Evolutionary conservation across 2,888 invertebrate genomes (phyloP), one percentile per base, ranked within the genome.

Genomic region (Anaspis maculata): DNA sequence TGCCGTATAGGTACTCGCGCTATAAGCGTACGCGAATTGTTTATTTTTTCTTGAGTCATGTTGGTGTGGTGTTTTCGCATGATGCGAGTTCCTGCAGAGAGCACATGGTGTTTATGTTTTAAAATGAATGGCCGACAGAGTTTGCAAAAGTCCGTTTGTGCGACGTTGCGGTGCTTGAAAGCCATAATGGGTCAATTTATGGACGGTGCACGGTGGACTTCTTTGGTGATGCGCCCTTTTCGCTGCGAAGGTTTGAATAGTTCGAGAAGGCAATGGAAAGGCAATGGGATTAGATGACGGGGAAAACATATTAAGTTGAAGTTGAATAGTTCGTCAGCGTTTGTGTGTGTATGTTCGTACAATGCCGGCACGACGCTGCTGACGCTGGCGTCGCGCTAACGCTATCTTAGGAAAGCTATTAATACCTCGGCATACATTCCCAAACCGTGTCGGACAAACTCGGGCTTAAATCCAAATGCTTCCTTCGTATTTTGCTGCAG

Each of bases 341-440:
- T 19, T 13, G 25, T 27, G 30, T 30, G n/a, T n/a, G n/a, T n/a
- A n/a, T n/a, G n/a, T n/a, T n/a, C n/a, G n/a, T n/a, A n/a, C n/a
- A n/a, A n/a, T n/a, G n/a, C n/a, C n/a, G n/a, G n/a, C n/a, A n/a
- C 40, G 36, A 32, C 33, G 32, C 33, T 30, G 36, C 31, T 36
- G 39, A 32, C 46, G 42, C 31, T 41, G 39, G 46, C 42, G 39
- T 26, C 30, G 39, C 39, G 41, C 42, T 44, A 42, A 46, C 41
- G 46, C 46, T 46, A 44, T 44, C 44, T 46, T 46, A 41, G 46
- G 46, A 46, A 46, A 36, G 37, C 46, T 48, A 49, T 48, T 44
- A 46, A 48, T 46, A 45, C 25, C 46, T 31, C 48, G 49, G 44
- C 49, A 49, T 42, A 49, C 45, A 49, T 49, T 49, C 46, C 42